A percentile compares a stretch with the other conserved stretches of the same genome.
Evolutionary conservation across 2,888 invertebrate genomes (phyloP).

Genomic region (Iselma pallidipennis): DNA sequence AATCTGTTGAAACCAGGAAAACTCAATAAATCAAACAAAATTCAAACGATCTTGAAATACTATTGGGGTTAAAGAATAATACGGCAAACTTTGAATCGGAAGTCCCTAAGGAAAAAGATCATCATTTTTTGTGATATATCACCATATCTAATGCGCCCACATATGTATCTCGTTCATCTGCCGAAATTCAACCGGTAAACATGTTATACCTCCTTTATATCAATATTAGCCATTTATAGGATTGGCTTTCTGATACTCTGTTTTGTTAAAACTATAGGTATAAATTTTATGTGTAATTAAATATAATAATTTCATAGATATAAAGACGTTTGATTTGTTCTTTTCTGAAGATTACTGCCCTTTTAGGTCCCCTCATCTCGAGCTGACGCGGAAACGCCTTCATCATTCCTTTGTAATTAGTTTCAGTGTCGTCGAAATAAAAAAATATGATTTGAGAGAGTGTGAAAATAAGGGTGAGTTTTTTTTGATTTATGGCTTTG

Average conservation of each 20-base stretch:
- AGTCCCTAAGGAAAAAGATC: constrained; percentile 18
- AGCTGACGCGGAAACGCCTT: constrained; percentile 44
- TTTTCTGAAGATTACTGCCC: constrained; percentile 12
- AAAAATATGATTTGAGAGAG: constrained; percentile 45
- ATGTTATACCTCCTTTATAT: neutral
- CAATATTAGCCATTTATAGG: neutral
- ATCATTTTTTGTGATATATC: constrained; percentile 20
- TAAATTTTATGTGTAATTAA: constrained; percentile 3
- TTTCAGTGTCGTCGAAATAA: constrained; percentile 48
- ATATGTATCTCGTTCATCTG: constrained; percentile 6
- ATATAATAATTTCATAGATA: neutral
- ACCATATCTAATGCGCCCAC: constrained; percentile 8
- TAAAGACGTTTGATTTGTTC: neutral
- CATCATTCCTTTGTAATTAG: constrained; percentile 55
- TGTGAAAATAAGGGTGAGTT: constrained; percentile 53
- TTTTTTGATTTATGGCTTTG: constrained; percentile 54
- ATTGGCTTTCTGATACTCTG: neutral
- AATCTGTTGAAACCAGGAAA: constrained; percentile 31
- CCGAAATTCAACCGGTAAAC: neutral
- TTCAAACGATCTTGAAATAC: constrained; percentile 24
- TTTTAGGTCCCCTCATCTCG: constrained; percentile 7
- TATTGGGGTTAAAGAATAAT: constrained; percentile 23
- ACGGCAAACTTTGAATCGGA: constrained; percentile 15
- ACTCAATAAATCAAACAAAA: constrained; percentile 44
- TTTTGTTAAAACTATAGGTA: constrained; percentile 4